Percentiles rank a stretch among this genome's conserved stretches.
Evolutionary conservation across 2,113 vertebrate genomes (phyloP).

Genomic region (Oncorhynchus mykiss): DNA sequence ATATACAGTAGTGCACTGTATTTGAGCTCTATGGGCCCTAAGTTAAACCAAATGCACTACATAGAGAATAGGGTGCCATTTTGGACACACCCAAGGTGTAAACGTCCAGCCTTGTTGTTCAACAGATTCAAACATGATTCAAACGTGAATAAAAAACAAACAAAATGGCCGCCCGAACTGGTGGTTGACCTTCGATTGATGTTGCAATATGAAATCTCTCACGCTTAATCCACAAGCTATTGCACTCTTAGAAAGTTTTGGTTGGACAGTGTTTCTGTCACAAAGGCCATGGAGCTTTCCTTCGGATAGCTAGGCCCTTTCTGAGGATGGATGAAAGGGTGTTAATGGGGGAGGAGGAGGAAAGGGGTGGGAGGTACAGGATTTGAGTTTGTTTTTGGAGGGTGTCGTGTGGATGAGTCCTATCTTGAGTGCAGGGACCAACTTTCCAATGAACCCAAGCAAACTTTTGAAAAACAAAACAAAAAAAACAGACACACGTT

Average conservation of each 20-base stretch:
- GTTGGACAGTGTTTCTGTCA: slow-evolving; percentile 76
- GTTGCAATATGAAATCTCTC: slow-evolving; percentile 62
- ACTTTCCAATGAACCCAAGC: slow-evolving; percentile 68
- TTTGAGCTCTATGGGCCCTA: slow-evolving; percentile 4
- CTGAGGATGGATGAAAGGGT: slow-evolving; percentile 31
- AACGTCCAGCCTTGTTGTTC: slow-evolving; percentile 70
- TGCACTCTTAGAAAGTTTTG: slow-evolving; percentile 77
- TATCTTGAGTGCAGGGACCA: slow-evolving; percentile 50
- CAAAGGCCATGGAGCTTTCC: slow-evolving; percentile 70
- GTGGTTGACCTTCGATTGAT: slow-evolving; percentile 55
- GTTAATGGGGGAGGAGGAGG: slow-evolving; percentile 2
- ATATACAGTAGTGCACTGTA: slow-evolving; percentile 24
- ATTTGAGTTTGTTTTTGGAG: slow-evolving; percentile 22
- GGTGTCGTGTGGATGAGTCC: slow-evolving; percentile 53
- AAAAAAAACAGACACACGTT: slow-evolving; percentile 31
- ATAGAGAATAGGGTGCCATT: no score
- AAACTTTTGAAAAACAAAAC: slow-evolving; percentile 56
- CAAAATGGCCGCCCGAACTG: slow-evolving; percentile 25
- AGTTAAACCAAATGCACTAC: slow-evolving; percentile 21
- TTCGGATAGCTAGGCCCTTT: slow-evolving; percentile 43
- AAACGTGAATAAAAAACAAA: slow-evolving; percentile 60
- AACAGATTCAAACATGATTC: slow-evolving; percentile 70
- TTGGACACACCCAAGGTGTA: slow-evolving; percentile 10
- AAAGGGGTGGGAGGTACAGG: slow-evolving; percentile 38
- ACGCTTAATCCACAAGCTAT: slow-evolving; percentile 77